Evolutionary conservation across 2,113 vertebrate species (phyloP).

Genomic region (Trinectes maculatus): DNA sequence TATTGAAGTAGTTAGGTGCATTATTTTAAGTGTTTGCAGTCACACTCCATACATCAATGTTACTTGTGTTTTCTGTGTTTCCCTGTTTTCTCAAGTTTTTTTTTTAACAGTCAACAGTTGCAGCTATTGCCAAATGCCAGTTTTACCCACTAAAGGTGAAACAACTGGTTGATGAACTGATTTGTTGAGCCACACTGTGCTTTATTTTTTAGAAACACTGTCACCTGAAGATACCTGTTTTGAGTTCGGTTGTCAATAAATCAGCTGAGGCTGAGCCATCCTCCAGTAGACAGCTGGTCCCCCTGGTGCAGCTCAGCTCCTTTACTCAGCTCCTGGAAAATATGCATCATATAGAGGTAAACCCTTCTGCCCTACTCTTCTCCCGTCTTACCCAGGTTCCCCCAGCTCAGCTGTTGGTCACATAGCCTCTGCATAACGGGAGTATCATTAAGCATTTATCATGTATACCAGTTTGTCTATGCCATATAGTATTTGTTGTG

Average conservation of each 20-base stretch:
- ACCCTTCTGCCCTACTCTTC: background rate
- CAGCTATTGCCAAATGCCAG: background rate
- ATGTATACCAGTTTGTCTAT: background rate
- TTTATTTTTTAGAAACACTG: conserved; percentile 85
- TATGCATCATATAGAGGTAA: conserved; percentile 88
- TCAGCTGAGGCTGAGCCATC: conserved; percentile 18
- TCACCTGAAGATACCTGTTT: conserved; percentile 75
- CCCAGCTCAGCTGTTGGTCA: conserved; percentile 3
- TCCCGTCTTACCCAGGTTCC: background rate
- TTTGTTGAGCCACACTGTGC: background rate
- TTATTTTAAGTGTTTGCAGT: background rate
- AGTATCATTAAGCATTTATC: conserved; percentile 2
- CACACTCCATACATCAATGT: background rate
- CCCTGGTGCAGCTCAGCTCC: conserved; percentile 85
- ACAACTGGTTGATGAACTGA: background rate
- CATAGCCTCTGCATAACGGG: background rate
- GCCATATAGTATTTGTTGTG: background rate
- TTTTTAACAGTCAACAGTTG: background rate
- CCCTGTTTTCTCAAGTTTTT: background rate
- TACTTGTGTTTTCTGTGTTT: too few relatives aligned
- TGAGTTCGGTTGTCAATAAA: conserved; percentile 47
- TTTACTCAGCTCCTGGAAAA: conserved; percentile 90
- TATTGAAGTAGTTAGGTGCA: background rate
- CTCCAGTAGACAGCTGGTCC: conserved; percentile 70
- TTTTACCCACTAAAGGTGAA: background rate